Evolutionary conservation across 2,113 vertebrate species (phyloP).

Genomic region (Capreolus pygargus): DNA sequence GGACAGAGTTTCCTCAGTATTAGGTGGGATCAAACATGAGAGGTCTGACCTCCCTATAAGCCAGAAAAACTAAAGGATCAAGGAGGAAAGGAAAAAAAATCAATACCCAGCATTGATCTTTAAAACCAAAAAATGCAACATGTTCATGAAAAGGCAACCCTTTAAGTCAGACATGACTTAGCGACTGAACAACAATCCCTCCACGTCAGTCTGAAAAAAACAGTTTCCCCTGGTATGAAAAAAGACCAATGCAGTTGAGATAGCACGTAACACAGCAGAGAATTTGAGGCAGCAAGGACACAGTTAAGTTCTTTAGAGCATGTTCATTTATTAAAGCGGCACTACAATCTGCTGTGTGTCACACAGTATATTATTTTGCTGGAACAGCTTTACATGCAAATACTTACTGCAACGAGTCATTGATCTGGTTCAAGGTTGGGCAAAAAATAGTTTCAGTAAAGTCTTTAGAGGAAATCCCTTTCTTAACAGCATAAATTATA

Average conservation of each 20-base stretch:
- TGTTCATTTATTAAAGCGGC: slow-evolving; percentile 65
- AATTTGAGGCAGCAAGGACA: slow-evolving; percentile 18
- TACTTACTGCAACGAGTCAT: slow-evolving; percentile 62
- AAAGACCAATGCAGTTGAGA: not conserved
- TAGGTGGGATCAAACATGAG: not conserved
- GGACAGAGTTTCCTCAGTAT: not conserved
- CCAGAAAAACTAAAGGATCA: slow-evolving; percentile 33
- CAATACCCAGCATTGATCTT: slow-evolving; percentile 29
- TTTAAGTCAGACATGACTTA: not conserved
- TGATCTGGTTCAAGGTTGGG: slow-evolving; percentile 63
- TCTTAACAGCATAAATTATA: slow-evolving; percentile 49
- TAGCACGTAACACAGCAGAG: not conserved
- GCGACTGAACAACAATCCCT: not conserved
- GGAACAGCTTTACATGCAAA: slow-evolving; percentile 69
- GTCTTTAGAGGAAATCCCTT: slow-evolving; percentile 42
- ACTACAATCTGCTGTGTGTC: slow-evolving; percentile 60
- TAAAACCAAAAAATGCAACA: slow-evolving; percentile 42
- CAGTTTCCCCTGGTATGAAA: not conserved
- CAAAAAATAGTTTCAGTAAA: slow-evolving; percentile 47
- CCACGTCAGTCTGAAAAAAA: not conserved
- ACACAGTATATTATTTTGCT: slow-evolving; percentile 55
- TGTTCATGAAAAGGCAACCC: slow-evolving; percentile 33
- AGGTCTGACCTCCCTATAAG: not conserved
- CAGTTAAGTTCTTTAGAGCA: slow-evolving; percentile 54
- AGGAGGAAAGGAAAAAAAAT: not conserved